These are phyloP conservation scores for Perizoma affinitatum DNA, from an alignment of 2,888 invertebrate species.

Conservation along the genomic window DNA sequence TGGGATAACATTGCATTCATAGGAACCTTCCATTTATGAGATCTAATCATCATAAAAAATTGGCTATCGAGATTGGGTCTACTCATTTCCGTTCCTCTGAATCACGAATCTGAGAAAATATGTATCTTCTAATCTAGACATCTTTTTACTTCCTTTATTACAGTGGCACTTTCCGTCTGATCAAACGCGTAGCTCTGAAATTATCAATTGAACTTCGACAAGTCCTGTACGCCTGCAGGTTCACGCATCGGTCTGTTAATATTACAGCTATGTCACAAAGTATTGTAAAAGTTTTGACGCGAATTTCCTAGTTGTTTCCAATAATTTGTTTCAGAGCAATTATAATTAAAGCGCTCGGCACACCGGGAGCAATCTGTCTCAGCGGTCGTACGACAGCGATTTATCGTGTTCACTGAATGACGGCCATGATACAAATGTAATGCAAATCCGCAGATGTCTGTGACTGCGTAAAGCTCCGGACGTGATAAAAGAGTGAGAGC, in stretches of 20 bases:
- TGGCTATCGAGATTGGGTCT: not conserved
- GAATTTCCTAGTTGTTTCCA: slow-evolving; percentile 9
- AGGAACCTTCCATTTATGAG: slow-evolving; percentile 6
- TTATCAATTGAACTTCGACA: no score
- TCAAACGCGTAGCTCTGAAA: no score
- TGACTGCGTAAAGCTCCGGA: no score
- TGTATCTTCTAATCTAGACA: no score
- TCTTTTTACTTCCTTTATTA: no score
- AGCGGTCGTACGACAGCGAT: slow-evolving; percentile 23
- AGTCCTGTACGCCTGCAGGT: no score
- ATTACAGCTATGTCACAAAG: no score
- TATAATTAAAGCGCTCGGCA: slow-evolving; percentile 18
- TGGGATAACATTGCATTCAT: slow-evolving; percentile 12
- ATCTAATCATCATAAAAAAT: slow-evolving; percentile 6
- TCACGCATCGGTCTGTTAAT: no score
- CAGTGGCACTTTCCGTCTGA: no score
- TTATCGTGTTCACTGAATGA: slow-evolving; percentile 23
- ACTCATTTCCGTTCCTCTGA: not conserved
- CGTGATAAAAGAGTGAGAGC: no score
- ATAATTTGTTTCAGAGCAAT: slow-evolving; percentile 15
- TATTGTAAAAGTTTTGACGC: slow-evolving; percentile 11
- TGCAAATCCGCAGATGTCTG: slow-evolving; percentile 7
- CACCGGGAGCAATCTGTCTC: slow-evolving; percentile 20
- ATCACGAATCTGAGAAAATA: no score
- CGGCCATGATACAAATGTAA: slow-evolving; percentile 18